Evolutionary conservation across 2,797 vertebrate species (phyloP), one percentile per base, ranked within the genome.

Genomic region (Pitangus sulphuratus): DNA sequence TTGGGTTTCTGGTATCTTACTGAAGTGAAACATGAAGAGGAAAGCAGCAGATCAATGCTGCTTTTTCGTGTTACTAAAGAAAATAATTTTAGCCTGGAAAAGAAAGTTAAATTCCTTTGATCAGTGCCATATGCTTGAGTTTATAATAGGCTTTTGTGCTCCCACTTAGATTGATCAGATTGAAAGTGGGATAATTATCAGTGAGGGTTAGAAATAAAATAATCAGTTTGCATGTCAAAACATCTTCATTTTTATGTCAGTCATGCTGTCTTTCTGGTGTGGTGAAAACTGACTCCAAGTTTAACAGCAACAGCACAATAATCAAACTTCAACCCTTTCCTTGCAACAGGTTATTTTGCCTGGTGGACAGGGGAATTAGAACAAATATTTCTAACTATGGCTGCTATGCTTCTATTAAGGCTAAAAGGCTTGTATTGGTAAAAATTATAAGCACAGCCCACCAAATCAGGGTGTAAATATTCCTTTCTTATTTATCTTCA

Each of bases 151-250:
- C 37, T 92, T 95, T 86, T 95, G 53, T 93, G 53, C 54, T 94
- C 42, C 37, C 22, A 92, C 48, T 87, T 94, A 86, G 64, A 62
- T 90, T 48, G 88, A 79, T 90, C 78, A 71, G 64, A 87, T 47
- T 81, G 89, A 69, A 85, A 89, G 56, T 74, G 30, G 51, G 40
- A 80, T 93, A 95, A 89, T 84, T 89, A 92, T 78, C 75, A 75
- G 47, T 75, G 48, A 80, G 58, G 39, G 39, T 64, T 87, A 92
- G 84, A 93, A 90, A 87, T 70, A 88, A 85, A 95, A 89, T 65
- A 66, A 83, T 87, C 57, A 62, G 50, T 91, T 93, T 75, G 17
- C 57, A 40, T 87, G 90, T 91, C 91, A 93, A 93, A 95, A 87
- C 66, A 82, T 58, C 84, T 93, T 89, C 14, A 33, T 78, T 80